Base-by-base conservation (phyloP, 2,888 invertebrate species). In the Sphinx pinastri region DNA sequence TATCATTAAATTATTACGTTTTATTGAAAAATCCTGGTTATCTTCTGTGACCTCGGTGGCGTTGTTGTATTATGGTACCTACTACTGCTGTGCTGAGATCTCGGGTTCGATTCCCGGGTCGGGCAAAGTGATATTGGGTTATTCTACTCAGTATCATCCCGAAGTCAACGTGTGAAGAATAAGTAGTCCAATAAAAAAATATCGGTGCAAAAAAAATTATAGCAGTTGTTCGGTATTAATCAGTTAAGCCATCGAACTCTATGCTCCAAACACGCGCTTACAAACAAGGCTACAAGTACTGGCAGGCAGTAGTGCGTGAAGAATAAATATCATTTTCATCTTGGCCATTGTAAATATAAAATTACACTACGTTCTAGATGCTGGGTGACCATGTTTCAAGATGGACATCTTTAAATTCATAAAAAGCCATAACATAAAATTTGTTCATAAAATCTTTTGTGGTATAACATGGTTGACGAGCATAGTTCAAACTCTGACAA, bases 291-390 rank as follows among this genome's bases (percentile, higher is more conserved):
- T 81, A 70, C 76, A 76, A 19, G 19, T 19, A 54, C 55, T 38
- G 11, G 55, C 6, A 55, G 19, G 55, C 55, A 86, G 77, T 81
- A 81, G 81, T 72, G 85, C 86, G 81, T 86, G 81, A 86, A 84
- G 83, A 80, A 84, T 88, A 76, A 80, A 84, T 88, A 83, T 82
- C 84, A 75, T 74, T 77, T 76, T 74, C 75, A 80, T 78, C 77
- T 75, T 19, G 67, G 69, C 54, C 52, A 60, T 51, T 67, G 52
- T 60, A 45, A 60, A 38, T 55, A 69, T 67, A 67, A 69, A 16
- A 19, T 71, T 55, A 16, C 52, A 67, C 31, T 12, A 67, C 54
- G 16, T 16, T 54, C 38, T 67, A 67, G 38, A 68, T 14, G 19
- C 25, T 49, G 8, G 16, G 12, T 49, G 6, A 47, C 14, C n/a